A percentile compares a stretch with the other conserved stretches of the same genome.
Evolutionary conservation across 2,113 vertebrate genomes (phyloP).

Genomic region (Cariama cristata): DNA sequence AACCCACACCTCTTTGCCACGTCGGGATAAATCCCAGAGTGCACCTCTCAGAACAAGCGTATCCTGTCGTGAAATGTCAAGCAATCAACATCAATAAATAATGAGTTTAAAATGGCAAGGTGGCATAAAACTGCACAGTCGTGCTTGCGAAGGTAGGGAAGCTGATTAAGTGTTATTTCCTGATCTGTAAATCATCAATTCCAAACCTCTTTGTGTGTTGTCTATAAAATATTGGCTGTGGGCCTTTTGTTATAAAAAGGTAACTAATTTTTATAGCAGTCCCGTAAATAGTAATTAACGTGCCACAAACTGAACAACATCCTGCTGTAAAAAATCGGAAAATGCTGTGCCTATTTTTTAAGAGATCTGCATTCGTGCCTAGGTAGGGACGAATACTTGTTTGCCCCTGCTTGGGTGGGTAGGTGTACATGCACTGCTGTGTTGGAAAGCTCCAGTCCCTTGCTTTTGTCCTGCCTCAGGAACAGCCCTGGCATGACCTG

Average conservation of each 20-base stretch:
- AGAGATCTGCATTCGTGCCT: neutral
- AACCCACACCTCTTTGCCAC: conserved; percentile 21
- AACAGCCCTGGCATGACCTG: neutral
- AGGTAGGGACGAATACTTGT: neutral
- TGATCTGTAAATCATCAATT: conserved; percentile 79
- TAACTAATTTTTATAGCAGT: conserved; percentile 72
- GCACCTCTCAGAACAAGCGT: conserved; percentile 22
- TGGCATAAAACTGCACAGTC: conserved; percentile 50
- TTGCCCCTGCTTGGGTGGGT: neutral
- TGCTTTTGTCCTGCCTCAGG: neutral
- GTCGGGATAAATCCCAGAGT: conserved; percentile 37
- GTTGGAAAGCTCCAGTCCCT: neutral
- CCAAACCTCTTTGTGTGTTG: conserved; percentile 64
- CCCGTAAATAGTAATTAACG: conserved; percentile 75
- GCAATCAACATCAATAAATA: conserved; percentile 65
- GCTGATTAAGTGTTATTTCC: conserved; percentile 79
- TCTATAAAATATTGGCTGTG: conserved; percentile 75
- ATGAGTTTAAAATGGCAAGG: conserved; percentile 56
- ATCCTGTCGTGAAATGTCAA: conserved; percentile 59
- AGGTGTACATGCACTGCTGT: neutral
- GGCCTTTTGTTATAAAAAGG: conserved; percentile 73
- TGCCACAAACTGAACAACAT: conserved; percentile 64
- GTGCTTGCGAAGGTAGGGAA: conserved; percentile 31
- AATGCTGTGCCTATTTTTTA: conserved; percentile 26
- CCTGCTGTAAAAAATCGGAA: conserved; percentile 61